A percentile compares a stretch with the other conserved stretches of the same genome.
Conservation (phyloP, 2,113 vertebrate species). For the Colistium nudipinnis region DNA sequence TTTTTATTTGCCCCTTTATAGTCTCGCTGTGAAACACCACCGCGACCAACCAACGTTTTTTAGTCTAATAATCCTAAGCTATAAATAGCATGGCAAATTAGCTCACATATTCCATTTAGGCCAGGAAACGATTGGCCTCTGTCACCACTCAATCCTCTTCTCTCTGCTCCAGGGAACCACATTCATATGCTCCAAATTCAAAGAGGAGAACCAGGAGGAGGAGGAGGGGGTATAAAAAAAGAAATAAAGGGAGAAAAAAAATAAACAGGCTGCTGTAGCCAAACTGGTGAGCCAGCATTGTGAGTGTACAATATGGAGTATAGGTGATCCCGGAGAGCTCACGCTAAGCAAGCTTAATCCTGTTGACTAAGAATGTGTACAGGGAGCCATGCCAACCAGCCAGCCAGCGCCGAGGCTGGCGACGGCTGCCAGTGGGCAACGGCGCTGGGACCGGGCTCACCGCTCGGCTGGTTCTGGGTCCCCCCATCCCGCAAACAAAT, state of each 20-base stretch:
- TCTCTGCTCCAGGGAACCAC: conserved; percentile 45
- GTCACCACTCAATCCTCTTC: conserved; percentile 61
- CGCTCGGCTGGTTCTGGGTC: conserved; percentile 50
- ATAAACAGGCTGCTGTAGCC: conserved; percentile 66
- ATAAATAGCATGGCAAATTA: conserved; percentile 71
- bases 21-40: not conserved
- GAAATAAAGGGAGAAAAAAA: conserved; percentile 16
- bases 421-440: conserved; percentile 67
- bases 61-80: conserved; percentile 39
- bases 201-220: conserved; percentile 42
- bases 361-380: conserved; percentile 81
- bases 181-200: conserved; percentile 52
- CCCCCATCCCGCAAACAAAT: no score
- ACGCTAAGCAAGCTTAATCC: conserved; percentile 75
- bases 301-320: conserved; percentile 75
- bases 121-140: conserved; percentile 57
- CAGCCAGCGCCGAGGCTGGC: conserved; percentile 69
- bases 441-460: conserved; percentile 58
- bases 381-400: conserved; percentile 82
- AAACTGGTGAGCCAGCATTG: conserved; percentile 78
- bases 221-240: conserved; percentile 17
- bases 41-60: conserved; percentile 30
- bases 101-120: conserved; percentile 67
- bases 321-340: conserved; percentile 69
- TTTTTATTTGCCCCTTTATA: conserved; percentile 11